Evolutionary conservation across 2,888 invertebrate species (phyloP).

Genomic region (Heteropelma amictum): DNA sequence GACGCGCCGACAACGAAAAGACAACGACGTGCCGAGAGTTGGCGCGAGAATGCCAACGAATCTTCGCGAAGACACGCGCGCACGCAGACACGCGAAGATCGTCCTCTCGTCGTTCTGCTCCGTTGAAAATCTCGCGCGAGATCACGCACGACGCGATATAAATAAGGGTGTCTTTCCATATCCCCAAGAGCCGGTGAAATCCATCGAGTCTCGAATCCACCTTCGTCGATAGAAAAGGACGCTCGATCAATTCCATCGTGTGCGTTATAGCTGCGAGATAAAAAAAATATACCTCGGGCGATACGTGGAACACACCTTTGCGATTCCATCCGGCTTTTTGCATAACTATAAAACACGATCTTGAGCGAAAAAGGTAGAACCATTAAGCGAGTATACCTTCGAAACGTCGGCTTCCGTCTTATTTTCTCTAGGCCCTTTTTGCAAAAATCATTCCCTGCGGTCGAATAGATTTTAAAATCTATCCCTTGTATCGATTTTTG

Average conservation of each 20-base stretch:
- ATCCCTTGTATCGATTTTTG: no score
- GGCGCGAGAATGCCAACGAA: conserved; percentile 44
- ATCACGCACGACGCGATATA: conserved; percentile 31
- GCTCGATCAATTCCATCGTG: conserved; percentile 13
- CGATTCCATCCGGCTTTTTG: conserved; percentile 9
- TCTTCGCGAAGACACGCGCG: conserved; percentile 50
- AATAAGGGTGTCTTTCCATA: neutral
- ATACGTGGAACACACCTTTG: neutral
- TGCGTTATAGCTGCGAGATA: conserved; percentile 2
- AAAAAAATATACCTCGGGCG: conserved; percentile 10
- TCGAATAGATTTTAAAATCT: conserved; percentile 54
- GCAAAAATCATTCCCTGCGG: conserved; percentile 52
- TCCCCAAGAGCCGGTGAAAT: neutral
- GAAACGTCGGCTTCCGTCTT: conserved; percentile 51
- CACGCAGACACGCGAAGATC: conserved; percentile 45
- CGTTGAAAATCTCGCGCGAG: conserved; percentile 35
- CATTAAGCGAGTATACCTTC: conserved; percentile 42
- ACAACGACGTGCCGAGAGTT: conserved; percentile 53
- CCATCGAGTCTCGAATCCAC: neutral
- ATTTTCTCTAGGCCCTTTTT: conserved; percentile 5
- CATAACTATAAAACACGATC: conserved; percentile 12
- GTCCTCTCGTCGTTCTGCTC: conserved; percentile 59
- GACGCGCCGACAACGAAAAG: conserved; percentile 14
- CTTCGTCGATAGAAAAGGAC: neutral
- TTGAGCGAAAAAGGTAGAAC: conserved; percentile 13